Evolutionary conservation across 1,140 invertebrate species (phyloP), one percentile per base, ranked within the genome.

Genomic region (Catajapyx aquilonaris): DNA sequence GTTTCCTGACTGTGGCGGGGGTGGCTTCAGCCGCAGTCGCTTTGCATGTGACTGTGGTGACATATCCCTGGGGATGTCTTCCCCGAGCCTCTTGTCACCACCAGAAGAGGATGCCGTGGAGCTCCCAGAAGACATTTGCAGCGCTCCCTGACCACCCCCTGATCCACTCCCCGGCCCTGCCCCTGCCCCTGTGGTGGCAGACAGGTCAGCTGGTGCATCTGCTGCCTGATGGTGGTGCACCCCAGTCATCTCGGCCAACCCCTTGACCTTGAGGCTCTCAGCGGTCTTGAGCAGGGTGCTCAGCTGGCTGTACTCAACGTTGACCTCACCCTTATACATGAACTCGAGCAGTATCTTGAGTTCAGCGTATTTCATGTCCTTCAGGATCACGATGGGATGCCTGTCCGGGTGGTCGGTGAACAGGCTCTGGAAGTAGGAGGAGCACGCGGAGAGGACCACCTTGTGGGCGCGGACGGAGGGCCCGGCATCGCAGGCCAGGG

Each of bases 241-340:
- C 3, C 50, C 45, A 1, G 78, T 84, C 77, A 84, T 86, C 62
- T 88, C 84, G 56, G 83, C 81, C 50, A 91, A 64, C 51, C 85
- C 84, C 62, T 86, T 83, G 38, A 81, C 76, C 61, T 88, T 83
- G 30, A 91, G 69, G 55, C 81, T 86, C 64, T 88, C 83, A 45
- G 86, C 86, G 49, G 84, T 88, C 61, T 86, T 87, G 44, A 91
- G 69, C 48, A 91, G 69, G 45, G 79, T 77, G 48, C 79, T 79
- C 50, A 91, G 66, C 61, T 87, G 81, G 61, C 81, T 84, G 56
- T 88, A 84, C 59, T 86, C 79, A 46, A 90, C 81, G 70, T 84
- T 87, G 45, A 90, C 84, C 61, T 90, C 85, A 48, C 85, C 85
- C 59, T 84, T 81, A 71, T 91, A 90, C 84, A 91, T 93, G 71